phyloP scores from a whole-genome alignment of 92 coral and sea anemone genomes.

The Nematostella vectensis region DNA sequence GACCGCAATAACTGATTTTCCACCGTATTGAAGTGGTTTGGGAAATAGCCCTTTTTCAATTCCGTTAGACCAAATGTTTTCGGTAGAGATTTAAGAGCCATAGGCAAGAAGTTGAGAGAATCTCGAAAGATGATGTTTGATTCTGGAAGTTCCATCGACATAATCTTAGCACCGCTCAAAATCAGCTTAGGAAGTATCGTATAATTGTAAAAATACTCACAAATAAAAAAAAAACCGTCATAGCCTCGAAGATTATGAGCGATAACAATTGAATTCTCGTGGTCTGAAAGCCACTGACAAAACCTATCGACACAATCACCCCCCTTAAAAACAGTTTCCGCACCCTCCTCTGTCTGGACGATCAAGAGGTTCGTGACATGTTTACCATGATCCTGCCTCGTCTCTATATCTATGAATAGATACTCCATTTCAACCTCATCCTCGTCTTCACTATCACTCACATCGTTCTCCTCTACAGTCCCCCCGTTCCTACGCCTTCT shows the following conservation, averaged over 20 bases:
- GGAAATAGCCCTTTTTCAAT: constrained; percentile 43
- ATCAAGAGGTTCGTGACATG: constrained; percentile 34
- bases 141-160: constrained; percentile 7
- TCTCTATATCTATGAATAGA: constrained; percentile 33
- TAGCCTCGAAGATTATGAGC: constrained; percentile 9
- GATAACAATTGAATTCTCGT: not conserved
- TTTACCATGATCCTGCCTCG: constrained; percentile 33
- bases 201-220: constrained; percentile 22
- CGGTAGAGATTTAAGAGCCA: constrained; percentile 29
- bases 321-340: constrained; percentile 21
- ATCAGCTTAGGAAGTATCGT: constrained; percentile 14
- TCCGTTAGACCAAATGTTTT: constrained; percentile 45
- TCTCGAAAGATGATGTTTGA: constrained; percentile 30
- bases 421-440: constrained; percentile 1
- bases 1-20: constrained; percentile 37
- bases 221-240: constrained; percentile 14
- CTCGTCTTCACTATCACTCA: not conserved
- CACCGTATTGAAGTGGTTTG: constrained; percentile 26
- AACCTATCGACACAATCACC: constrained; percentile 1
- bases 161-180: constrained; percentile 33
- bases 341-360: constrained; percentile 24
- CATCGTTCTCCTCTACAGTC: constrained; percentile 8
- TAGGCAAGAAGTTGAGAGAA: constrained; percentile 24
- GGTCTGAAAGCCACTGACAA: constrained; percentile 3
- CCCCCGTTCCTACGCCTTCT: constrained; percentile 6